Evolutionary conservation across 37 sponge, comb jelly and placozoan genomes (phyloP), one percentile per base, ranked within the genome.

Genomic region (Crambe crambe): DNA sequence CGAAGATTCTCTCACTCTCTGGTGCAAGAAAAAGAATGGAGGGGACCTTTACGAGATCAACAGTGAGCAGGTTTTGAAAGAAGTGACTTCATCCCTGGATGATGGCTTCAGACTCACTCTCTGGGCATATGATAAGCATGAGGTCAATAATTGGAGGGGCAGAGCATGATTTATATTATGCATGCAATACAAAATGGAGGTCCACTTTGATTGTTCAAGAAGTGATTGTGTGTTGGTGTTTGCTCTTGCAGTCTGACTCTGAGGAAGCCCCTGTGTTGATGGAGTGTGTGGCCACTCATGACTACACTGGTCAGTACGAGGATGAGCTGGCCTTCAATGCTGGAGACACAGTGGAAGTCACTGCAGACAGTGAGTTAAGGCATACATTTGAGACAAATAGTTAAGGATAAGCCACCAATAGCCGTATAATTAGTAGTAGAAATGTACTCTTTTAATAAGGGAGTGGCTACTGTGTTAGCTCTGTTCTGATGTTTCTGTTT

Each of bases 61-160:
- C 0, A 60, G 58, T 56, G 89, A 91, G 17, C 62, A 29, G 10
- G 23, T 56, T 2, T 58, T 82, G 30, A 91, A 71, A 73, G 43
- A 78, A 42, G 86, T 87, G 1, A 32, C 67, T 23, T 37, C 71
- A 15, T 57, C 69, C 4, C 61, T 85, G 30, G 67, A 73, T 25
- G 84, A 89, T 65, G 90, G 83, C 6, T 85, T 75, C 72, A 80
- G 89, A 30, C 70, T 95, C 2, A 86, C 87, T 9, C 36, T 95
- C 64, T 95, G 96, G 96, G 93, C 92, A 15, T 94, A 85, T 72
- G 95, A 94, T 67, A 86, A 82, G 37, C 77, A 85, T 1, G 78
- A 88, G 87, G 92, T 87, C 29, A 62, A 27, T 62, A 27, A n/a
- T 62, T 62, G 63, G n/a, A n/a, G n/a, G n/a, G n/a, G n/a, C n/a